Base-by-base conservation (phyloP, 2,888 invertebrate species). In the Volucella inanis region DNA sequence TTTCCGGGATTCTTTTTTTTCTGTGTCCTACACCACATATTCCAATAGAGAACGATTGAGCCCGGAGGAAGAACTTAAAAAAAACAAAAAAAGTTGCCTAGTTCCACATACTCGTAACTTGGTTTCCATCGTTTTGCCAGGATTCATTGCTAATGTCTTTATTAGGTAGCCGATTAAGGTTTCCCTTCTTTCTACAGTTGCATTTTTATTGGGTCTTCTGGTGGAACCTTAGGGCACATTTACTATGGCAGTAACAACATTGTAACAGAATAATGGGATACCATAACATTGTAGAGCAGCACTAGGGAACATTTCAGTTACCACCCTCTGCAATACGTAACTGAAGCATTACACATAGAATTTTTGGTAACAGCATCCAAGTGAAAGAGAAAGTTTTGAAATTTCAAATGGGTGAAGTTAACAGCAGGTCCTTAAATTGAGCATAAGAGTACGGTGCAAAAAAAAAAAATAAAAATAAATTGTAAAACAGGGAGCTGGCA, bases 221-320 rank as follows among this genome's bases (percentile, higher is more conserved):
- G 10, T 38, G n/a, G 15, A 8, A 54, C 4, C 45, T 12, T 41
- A 14, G 12, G 15, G 1, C 15, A 15, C 41, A 39, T 61, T 83
- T 68, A 85, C 80, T 80, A 80, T 38, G 61, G 22, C 49, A 85
- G 84, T 85, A 85, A 85, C 64, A 52, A 76, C 71, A 71, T 72
- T 85, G 84, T 85, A 85, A 85, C 62, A 81, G n/a, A 85, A 62
- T 80, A 67, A 61, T 85, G 84, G 84, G 84, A 80, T 85, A 62
- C 39, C 84, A 85, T 80, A 65, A 85, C 22, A 59, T 22, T 50
- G 49, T 61, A 85, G 80, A 12, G 72, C 43, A 62, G n/a, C 43
- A 31, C 61, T 18, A 22, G 62, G 47, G 22, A n/a, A 18, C 10
- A n/a, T 49, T 39, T 70, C 31, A 18, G 31, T 41, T 9, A 0